Evolutionary conservation across 2,888 invertebrate genomes (phyloP).

Genomic region (Alloscopus bannaensis): DNA sequence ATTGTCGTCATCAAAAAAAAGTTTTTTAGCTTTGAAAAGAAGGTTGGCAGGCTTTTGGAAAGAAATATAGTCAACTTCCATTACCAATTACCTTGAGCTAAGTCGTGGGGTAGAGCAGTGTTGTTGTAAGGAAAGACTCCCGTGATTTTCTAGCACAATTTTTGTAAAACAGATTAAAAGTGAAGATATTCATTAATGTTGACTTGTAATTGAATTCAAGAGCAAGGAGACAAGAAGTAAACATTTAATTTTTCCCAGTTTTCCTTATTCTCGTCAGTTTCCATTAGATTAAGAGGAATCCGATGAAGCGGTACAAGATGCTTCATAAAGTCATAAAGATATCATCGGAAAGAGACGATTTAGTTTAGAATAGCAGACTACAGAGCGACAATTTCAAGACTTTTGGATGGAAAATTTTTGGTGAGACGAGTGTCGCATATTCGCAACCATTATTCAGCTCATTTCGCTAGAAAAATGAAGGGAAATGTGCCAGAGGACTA

Average conservation of each 20-base stretch:
- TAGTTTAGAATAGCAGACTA: background rate
- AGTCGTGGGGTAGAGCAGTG: background rate
- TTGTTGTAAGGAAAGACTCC: background rate
- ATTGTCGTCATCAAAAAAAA: too few relatives aligned
- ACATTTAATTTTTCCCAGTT: background rate
- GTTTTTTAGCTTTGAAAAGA: too few relatives aligned
- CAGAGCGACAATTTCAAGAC: background rate
- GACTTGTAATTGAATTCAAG: background rate
- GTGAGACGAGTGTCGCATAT: background rate
- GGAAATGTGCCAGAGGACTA: conserved; percentile 20
- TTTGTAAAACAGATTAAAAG: too few relatives aligned
- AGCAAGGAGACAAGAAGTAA: background rate
- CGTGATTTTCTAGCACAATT: background rate
- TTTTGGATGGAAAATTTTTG: background rate
- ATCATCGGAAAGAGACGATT: background rate
- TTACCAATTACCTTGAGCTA: background rate
- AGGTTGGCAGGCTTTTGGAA: too few relatives aligned
- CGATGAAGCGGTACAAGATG: background rate
- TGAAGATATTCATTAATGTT: background rate
- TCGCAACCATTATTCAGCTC: background rate
- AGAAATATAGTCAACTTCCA: too few relatives aligned
- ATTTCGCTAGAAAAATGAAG: conserved; percentile 11
- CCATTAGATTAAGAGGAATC: background rate
- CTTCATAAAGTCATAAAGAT: background rate
- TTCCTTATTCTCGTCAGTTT: background rate